Base-by-base conservation (phyloP, 2,888 invertebrate genomes). In the Mythimna impura region DNA sequence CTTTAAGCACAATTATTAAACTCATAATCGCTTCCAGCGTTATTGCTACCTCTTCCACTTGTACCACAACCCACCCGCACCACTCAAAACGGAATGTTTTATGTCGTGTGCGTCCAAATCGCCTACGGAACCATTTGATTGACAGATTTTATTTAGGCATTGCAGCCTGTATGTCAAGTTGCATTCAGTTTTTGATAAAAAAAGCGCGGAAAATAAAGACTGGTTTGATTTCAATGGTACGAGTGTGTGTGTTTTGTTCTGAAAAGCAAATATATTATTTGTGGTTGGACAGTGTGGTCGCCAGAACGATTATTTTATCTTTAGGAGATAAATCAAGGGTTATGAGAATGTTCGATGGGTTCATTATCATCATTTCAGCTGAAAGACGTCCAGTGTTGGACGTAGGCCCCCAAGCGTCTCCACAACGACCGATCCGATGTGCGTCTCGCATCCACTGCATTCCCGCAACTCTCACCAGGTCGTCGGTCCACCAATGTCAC, bases 71-170 rank as follows among this genome's bases (percentile, higher is more conserved):
- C 64, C 17, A 71, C 83, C 75, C 71, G 86, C 84, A 80, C 83
- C 88, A 89, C 87, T 91, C 88, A 84, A 91, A 92, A 90, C 92
- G 88, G 93, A 93, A 94, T 94, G 92, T 92, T 94, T 94, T 93
- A 93, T 93, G 90, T 91, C 88, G 88, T 86, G 74, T 83, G 81
- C 85, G 81, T 85, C 87, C 91, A 89, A 91, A 92, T 89, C 89
- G 89, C 87, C 87, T 87, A 83, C 87, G 86, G 84, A 88, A 87
- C 78, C 86, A 85, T 90, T 89, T 91, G 92, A 93, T 92, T 92
- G 91, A 91, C 89, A 88, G 87, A 85, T 88, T 91, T 89, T 89
- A 87, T 90, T 88, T 86, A 84, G 81, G 86, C 30, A 30, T 74
- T 81, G 71, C 80, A 61, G 62, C 25, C 58, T 57, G 22, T 30